Evolutionary conservation across 2,113 vertebrate species (phyloP).

Genomic region (Empidonax traillii): DNA sequence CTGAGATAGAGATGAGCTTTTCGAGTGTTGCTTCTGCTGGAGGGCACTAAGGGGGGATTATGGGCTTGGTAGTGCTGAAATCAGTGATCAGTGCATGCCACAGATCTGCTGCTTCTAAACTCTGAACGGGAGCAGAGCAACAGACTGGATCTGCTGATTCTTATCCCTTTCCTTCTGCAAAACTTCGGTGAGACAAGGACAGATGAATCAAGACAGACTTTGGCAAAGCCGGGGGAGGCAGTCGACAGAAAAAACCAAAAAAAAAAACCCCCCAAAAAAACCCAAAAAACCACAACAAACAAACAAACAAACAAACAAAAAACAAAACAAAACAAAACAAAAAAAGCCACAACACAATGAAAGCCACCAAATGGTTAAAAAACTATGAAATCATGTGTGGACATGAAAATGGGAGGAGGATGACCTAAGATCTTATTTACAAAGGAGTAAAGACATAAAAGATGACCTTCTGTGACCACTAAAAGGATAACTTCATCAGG

Average conservation of each 20-base stretch:
- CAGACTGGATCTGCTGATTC: slow-evolving; percentile 6
- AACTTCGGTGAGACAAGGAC: not conserved
- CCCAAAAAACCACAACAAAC: too few relatives aligned
- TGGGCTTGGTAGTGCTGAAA: not conserved
- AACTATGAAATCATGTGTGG: not conserved
- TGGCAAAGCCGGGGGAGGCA: not conserved
- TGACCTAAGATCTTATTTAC: not conserved
- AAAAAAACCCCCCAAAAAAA: not conserved
- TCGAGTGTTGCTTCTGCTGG: accelerated
- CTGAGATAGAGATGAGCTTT: not conserved
- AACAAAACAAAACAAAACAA: not conserved
- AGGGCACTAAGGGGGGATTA: not conserved
- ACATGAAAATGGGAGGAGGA: not conserved
- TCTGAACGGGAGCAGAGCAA: not conserved
- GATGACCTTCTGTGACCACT: slow-evolving; percentile 53
- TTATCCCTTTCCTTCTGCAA: not conserved
- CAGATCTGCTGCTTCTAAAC: not conserved
- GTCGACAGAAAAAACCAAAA: not conserved
- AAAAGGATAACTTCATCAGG: slow-evolving; percentile 46
- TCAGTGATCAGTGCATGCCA: accelerated
- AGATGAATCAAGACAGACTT: not conserved
- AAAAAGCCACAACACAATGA: not conserved
- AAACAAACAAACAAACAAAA: too few relatives aligned
- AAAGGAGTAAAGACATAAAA: slow-evolving; percentile 35
- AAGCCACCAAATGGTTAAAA: not conserved